Conservation (phyloP, 1,140 invertebrate genomes). For the Drosophila eugracilis region DNA sequence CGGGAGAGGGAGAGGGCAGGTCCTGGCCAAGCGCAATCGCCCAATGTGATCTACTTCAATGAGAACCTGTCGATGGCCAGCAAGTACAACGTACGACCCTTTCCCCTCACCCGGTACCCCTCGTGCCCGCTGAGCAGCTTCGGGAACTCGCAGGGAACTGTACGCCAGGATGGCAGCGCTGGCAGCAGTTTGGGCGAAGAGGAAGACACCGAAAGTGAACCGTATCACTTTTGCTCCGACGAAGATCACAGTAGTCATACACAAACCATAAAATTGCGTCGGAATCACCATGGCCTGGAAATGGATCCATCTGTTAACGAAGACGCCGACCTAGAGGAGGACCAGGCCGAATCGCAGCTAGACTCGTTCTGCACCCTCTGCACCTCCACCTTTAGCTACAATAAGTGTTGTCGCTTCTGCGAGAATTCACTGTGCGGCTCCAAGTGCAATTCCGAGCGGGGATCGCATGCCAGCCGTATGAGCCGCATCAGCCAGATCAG, state of each 20-base stretch:
- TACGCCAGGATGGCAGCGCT: constrained; percentile 28
- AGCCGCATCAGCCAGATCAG: constrained; percentile 47
- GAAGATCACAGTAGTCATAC: constrained; percentile 73
- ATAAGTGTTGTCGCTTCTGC: constrained; percentile 78
- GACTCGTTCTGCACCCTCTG: constrained; percentile 83
- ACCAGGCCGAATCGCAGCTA: constrained; percentile 59
- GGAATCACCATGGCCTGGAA: constrained; percentile 20
- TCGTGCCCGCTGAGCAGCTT: constrained; percentile 73
- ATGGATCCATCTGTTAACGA: constrained; percentile 1
- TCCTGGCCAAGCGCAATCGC: background rate
- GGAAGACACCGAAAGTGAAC: constrained; percentile 62
- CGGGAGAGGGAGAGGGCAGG: constrained; percentile 13
- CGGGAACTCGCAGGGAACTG: constrained; percentile 10
- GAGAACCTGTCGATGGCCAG: constrained; percentile 84
- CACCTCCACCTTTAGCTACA: constrained; percentile 84
- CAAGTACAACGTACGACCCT: constrained; percentile 68
- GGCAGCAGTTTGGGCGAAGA: constrained; percentile 66
- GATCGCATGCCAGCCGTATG: constrained; percentile 63
- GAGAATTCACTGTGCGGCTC: constrained; percentile 78
- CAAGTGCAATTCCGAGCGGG: constrained; percentile 77
- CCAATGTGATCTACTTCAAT: constrained; percentile 80
- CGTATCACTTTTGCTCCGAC: constrained; percentile 73
- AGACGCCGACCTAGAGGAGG: constrained; percentile 38
- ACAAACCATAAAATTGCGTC: constrained; percentile 45
- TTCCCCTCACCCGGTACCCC: constrained; percentile 65